Percentiles rank a stretch among this genome's conserved stretches.
phyloP scores from a whole-genome alignment of 1,140 invertebrate species.

The Aphaenogaster ashmeadi region DNA sequence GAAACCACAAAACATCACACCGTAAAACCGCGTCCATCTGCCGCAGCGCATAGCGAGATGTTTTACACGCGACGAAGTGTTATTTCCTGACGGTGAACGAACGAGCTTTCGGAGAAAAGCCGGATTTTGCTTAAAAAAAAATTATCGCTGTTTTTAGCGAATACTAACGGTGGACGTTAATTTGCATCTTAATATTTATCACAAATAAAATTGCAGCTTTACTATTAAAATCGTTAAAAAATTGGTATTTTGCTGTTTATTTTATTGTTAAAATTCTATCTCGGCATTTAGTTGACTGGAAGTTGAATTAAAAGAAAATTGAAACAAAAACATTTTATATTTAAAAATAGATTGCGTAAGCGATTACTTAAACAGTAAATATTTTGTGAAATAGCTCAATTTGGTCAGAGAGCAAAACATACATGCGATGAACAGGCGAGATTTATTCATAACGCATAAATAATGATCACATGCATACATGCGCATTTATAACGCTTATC shows the following conservation, averaged over 20 bases:
- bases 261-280: background rate
- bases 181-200: background rate
- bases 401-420: background rate
- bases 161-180: background rate
- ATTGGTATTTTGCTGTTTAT: background rate
- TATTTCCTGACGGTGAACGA: conserved; percentile 29
- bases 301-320: background rate
- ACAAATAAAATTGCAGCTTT: background rate
- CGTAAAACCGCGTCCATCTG: conserved; percentile 54
- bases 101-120: conserved; percentile 10
- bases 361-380: background rate
- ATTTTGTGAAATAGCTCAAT: background rate
- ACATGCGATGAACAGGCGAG: background rate
- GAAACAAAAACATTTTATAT: background rate
- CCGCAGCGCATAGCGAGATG: background rate
- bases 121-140: background rate
- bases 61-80: conserved; percentile 18
- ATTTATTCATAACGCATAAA: conserved; percentile 21
- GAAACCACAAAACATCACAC: conserved; percentile 57
- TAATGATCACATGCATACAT: conserved; percentile 6
- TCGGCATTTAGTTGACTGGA: background rate
- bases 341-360: background rate
- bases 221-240: background rate
- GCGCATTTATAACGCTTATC: conserved; percentile 43
- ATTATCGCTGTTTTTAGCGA: background rate